Evolutionary conservation across 1,140 invertebrate species (phyloP).

Genomic region (Bradynema listronoti): DNA sequence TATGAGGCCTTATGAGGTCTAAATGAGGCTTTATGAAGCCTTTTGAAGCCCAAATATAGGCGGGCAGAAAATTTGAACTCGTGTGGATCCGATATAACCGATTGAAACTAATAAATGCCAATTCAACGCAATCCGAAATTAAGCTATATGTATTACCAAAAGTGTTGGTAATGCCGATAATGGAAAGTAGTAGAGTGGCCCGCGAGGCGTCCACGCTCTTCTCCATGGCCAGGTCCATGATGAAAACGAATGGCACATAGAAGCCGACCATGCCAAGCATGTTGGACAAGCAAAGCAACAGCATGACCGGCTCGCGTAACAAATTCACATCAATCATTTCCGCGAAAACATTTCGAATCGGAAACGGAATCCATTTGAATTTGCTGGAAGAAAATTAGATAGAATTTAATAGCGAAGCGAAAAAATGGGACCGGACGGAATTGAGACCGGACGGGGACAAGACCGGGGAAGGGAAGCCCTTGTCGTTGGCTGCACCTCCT

Average conservation of each 20-base stretch:
- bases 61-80: neutral
- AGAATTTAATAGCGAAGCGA: neutral
- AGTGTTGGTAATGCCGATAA: constrained; percentile 84
- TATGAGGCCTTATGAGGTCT: too few species aligned
- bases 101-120: neutral
- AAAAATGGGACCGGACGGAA: too few species aligned
- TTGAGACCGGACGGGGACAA: too few species aligned
- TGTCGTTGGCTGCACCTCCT: too few species aligned
- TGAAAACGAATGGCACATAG: constrained; percentile 85
- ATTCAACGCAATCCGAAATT: neutral
- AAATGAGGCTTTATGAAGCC: too few species aligned
- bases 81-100: neutral
- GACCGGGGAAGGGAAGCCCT: too few species aligned
- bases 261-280: constrained; percentile 90
- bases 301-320: constrained; percentile 80
- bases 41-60: neutral
- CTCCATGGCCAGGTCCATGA: constrained; percentile 61
- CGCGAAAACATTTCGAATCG: constrained; percentile 46
- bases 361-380: constrained; percentile 46
- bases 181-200: constrained; percentile 71
- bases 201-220: constrained; percentile 53
- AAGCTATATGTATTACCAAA: constrained; percentile 61
- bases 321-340: constrained; percentile 88
- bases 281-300: constrained; percentile 85
- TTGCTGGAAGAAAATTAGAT: constrained; percentile 29